Evolutionary conservation across 2,888 invertebrate species (phyloP), one percentile per base, ranked within the genome.

Genomic region (Amblyjoppa proteus): DNA sequence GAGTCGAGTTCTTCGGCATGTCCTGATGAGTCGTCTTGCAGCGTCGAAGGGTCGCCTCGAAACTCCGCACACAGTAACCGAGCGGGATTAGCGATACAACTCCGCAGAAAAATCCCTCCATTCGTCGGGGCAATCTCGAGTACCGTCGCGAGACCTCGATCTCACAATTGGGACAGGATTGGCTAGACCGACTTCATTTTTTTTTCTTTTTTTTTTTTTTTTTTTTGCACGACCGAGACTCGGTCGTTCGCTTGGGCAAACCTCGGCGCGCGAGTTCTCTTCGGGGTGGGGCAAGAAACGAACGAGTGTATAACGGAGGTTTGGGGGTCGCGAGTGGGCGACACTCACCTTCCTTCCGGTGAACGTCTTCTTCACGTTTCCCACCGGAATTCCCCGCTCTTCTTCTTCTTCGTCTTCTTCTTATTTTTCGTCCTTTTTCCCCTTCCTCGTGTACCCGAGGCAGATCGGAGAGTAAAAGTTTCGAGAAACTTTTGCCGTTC

Each of bases 81-180:
- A 53, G 34, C 25, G 58, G 49, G 25, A 20, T 58, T 61, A 74
- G 74, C 74, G 74, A 71, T 74, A 74, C 68, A 51, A 45, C 81
- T 68, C 51, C 20, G 13, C 49, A 38, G 68, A 74, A 83, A 85
- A 85, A 85, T 83, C 69, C 77, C 83, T 11, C 11, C 0, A 45
- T 81, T 81, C 73, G 74, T 25, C 73, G 81, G 81, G 64, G 84
- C 84, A 84, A 86, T 86, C 66, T 83, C 70, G 68, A 75, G 66
- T 84, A 77, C 70, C 77, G 74, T 68, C 66, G 76, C 76, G 53
- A 45, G 83, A 80, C 76, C 74, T 85, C 73, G 80, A 83, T 83
- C 78, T 77, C 56, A 83, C 80, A 81, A 85, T 81, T 68, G 80
- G 68, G 73, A 64, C 73, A 77, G 77, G 53, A 83, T 85, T 85